Evolutionary conservation across 2,113 vertebrate species (phyloP), one percentile per base, ranked within the genome.

Genomic region (Centropus unirufus): DNA sequence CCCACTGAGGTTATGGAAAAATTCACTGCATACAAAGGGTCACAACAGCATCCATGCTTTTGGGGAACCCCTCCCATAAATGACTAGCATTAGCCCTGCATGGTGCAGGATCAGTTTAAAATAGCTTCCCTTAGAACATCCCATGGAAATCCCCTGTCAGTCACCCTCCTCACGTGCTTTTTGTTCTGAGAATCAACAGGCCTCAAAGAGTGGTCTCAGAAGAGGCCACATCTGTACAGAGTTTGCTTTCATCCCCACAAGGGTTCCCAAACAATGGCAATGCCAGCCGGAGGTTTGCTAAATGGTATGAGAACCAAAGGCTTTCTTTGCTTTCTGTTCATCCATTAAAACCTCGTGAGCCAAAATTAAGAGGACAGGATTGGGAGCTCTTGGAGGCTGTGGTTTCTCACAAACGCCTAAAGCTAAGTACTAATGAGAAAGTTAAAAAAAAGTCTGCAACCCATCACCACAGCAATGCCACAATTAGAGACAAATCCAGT

Each of bases 171-270:
- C 94, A 95, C 40, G 42, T 95, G 90, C 62, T 89, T 96, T 93
- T 96, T 87, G 63, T 95, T 90, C 92, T 92, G 92, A 78, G 69
- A 96, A 95, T 92, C 83, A 92, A 86, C 85, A 93, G 95, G 68
- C 68, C 93, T 96, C 79, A 87, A 89, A 96, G 80, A 62, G 64
- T 20, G 1, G 88, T 27, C 92, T 96, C 47, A 81, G 90, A 95
- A 95, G 94, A 95, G 92, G 88, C 92, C 92, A 92, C 95, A 96
- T 95, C 94, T 95, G 92, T 95, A 89, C 64, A 83, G 85, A 94
- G 46, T 97, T 96, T 96, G 80, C 95, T 97, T 97, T 94, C 88
- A 95, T 93, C 90, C 86, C 80, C 94, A 87, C 63, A 90, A 96
- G 91, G 87, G 77, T 84, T 92, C 90, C 92, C 73, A 94, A 96